Conservation (phyloP, 2,113 vertebrate species). For the Tringa solitaria region DNA sequence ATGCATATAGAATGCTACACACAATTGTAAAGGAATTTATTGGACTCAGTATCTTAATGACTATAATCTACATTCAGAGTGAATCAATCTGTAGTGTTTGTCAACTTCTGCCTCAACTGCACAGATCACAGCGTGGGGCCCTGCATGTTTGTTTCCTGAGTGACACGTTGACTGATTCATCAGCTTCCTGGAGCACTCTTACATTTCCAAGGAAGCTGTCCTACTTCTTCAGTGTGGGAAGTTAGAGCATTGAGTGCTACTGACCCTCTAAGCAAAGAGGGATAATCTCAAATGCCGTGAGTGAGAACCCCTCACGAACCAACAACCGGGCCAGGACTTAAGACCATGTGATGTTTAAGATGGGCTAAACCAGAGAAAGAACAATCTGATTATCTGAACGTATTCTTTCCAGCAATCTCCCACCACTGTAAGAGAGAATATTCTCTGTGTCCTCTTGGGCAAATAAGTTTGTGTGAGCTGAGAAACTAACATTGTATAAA, state of each 20-base stretch:
- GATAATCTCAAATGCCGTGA: not conserved
- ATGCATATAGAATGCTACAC: not conserved
- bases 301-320: too few species aligned
- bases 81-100: not conserved
- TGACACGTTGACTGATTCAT: not conserved
- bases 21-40: not conserved
- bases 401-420: not conserved
- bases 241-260: not conserved
- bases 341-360: not conserved
- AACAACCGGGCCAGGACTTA: too few species aligned
- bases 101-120: not conserved
- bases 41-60: not conserved
- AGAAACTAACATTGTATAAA: not conserved
- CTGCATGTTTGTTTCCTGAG: not conserved
- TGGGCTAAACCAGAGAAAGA: not conserved
- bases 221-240: not conserved
- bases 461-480: not conserved
- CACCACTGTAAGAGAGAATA: not conserved
- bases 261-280: not conserved
- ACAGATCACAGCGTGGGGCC: not conserved
- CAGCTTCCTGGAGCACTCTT: not conserved
- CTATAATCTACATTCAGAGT: not conserved
- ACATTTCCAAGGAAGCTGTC: not conserved
- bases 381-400: not conserved
- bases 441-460: not conserved